Evolutionary conservation across 2,888 invertebrate species (phyloP), one percentile per base, ranked within the genome.

Genomic region (Mellilla xanthometata): DNA sequence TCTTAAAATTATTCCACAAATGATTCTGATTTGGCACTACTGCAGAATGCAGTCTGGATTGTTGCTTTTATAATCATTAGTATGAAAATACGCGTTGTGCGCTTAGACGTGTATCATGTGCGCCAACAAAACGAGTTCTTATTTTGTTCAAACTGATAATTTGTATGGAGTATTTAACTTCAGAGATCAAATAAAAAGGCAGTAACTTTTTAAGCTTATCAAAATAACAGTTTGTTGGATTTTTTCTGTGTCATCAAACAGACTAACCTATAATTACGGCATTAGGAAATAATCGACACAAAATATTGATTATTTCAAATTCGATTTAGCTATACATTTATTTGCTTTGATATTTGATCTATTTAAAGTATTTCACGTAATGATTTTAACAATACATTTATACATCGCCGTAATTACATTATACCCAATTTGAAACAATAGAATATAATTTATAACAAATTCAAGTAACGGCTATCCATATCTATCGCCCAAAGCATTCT

Each of bases 401-500:
- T 30, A 30, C 13, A 13, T 30, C 13, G 11, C 12, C 22, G 22
- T 28, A 19, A 30, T 39, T 24, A 9, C 10, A 19, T 7, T 12
- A 8, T 11, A 8, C 3, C 11, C 3, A 11, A 28, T 19, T 19
- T 19, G 15, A 5, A 5, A 3, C 6, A 19, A 19, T 5, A 19
- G 3, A 19, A 19, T 19, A 12, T 27, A 28, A 28, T 33, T 23
- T 23, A 29, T 12, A n/a, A n/a, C n/a, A n/a, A n/a, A 40, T 26
- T 35, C 5, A 4, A 27, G 12, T 15, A 12, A 23, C 33, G 7
- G 13, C 5, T 5, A 28, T 22, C 12, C 12, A 29, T 41, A 22
- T 12, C 34, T n/a, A 28, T 22, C 29, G 28, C 27, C 27, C 19
- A 36, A 22, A 76, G 62, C 77, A 73, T 78, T 67, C 76, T 64